Evolutionary conservation across 1,140 invertebrate genomes (phyloP).

Genomic region (Drusus annulatus): DNA sequence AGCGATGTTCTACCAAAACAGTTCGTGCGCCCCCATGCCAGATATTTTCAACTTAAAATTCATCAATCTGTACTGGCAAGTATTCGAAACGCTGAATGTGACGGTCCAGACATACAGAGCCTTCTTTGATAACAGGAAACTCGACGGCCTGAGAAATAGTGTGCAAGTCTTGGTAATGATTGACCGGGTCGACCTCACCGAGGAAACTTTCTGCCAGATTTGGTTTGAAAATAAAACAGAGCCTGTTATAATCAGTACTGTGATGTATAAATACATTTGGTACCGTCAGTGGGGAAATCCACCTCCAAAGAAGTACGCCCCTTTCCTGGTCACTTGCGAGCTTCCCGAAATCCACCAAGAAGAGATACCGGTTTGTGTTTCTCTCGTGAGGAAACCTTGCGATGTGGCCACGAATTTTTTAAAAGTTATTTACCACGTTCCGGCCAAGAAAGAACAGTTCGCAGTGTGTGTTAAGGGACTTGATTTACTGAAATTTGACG

Average conservation of each 20-base stretch:
- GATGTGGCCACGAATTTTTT: constrained; percentile 90
- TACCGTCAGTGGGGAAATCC: constrained; percentile 95
- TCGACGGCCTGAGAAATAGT: constrained; percentile 83
- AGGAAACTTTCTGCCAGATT: constrained; percentile 88
- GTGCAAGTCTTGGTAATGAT: constrained; percentile 92
- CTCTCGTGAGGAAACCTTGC: constrained; percentile 87
- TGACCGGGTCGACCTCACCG: constrained; percentile 86
- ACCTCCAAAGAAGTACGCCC: constrained; percentile 91
- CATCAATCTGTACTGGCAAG: constrained; percentile 94
- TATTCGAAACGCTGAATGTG: constrained; percentile 82
- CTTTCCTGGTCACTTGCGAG: constrained; percentile 91
- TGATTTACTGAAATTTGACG: constrained; percentile 92
- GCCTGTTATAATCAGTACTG: constrained; percentile 83
- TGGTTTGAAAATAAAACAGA: constrained; percentile 90
- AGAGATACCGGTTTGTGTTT: constrained; percentile 87
- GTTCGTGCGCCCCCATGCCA: constrained; percentile 85
- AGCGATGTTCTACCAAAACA: constrained; percentile 81
- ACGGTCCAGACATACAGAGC: constrained; percentile 92
- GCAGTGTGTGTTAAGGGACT: constrained; percentile 96
- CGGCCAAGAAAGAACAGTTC: constrained; percentile 83
- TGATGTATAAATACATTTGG: constrained; percentile 96
- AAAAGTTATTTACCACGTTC: constrained; percentile 86
- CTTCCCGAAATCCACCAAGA: constrained; percentile 82
- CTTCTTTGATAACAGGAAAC: constrained; percentile 86
- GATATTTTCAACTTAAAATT: constrained; percentile 91